Evolutionary conservation across 2,113 vertebrate species (phyloP).

Genomic region (Pleuronectes platessa): DNA sequence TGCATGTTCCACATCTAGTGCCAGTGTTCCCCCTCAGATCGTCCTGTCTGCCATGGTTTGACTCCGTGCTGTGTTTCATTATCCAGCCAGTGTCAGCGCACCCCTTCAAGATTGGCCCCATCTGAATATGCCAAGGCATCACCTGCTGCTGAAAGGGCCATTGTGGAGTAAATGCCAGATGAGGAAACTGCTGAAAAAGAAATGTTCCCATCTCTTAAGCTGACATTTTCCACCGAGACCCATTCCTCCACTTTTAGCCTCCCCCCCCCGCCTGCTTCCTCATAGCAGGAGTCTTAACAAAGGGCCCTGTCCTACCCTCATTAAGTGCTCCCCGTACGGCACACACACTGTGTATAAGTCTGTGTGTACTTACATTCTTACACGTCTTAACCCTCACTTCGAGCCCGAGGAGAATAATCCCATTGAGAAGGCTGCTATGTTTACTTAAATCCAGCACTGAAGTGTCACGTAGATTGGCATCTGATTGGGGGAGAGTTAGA

Average conservation of each 20-base stretch:
- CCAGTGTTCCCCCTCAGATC: conserved; percentile 64
- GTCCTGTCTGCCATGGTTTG: conserved; percentile 62
- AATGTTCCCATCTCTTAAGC: conserved; percentile 79
- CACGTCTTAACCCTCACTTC: conserved; percentile 50
- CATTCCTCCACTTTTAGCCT: conserved; percentile 64
- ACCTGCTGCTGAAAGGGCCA: conserved; percentile 79
- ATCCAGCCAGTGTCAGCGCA: conserved; percentile 62
- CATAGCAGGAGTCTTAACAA: conserved; percentile 64
- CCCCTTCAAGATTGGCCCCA: conserved; percentile 61
- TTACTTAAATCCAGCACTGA: conserved; percentile 56
- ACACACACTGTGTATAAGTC: conserved; percentile 23
- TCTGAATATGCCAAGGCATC: conserved; percentile 78
- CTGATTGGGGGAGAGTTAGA: conserved; percentile 52
- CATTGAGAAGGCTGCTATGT: conserved; percentile 64
- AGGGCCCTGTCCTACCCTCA: conserved; percentile 74
- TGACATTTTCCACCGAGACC: conserved; percentile 80
- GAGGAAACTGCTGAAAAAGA: conserved; percentile 74
- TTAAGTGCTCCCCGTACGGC: conserved; percentile 57
- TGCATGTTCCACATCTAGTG: conserved; percentile 74
- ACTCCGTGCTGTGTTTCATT: conserved; percentile 72
- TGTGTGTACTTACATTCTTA: conserved; percentile 55
- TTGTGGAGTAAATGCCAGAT: conserved; percentile 84
- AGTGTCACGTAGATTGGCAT: conserved; percentile 60
- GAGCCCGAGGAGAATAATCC: conserved; percentile 49
- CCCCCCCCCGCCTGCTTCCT: conserved; percentile 28